phyloP scores from a whole-genome alignment of 2,797 vertebrate genomes.

The Aselliscus stoliczkanus region DNA sequence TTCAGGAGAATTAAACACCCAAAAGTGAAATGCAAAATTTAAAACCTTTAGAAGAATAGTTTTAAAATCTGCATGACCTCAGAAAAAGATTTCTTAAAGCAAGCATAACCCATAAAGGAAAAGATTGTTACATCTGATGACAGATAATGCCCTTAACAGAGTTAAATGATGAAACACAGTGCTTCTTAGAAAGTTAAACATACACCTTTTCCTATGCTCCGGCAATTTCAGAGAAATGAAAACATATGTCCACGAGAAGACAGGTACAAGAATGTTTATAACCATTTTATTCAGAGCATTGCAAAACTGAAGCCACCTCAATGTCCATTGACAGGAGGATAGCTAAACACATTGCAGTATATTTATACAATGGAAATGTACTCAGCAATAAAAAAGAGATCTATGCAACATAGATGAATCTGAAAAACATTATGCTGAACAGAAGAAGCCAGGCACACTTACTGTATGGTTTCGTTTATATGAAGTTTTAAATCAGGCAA shows the following conservation, averaged over 20 bases:
- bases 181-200: not conserved
- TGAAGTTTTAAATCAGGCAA: slow-evolving; percentile 1
- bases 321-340: not conserved
- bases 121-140: not conserved
- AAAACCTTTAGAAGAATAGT: not conserved
- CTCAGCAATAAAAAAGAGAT: not conserved
- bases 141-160: not conserved
- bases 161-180: not conserved
- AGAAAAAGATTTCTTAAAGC: slow-evolving; percentile 12
- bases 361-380: not conserved
- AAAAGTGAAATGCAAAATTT: not conserved
- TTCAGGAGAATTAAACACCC: not conserved
- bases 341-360: not conserved
- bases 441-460: not conserved
- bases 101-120: not conserved
- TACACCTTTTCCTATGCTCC: not conserved
- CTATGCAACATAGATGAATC: not conserved
- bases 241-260: not conserved
- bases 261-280: not conserved
- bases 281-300: not conserved
- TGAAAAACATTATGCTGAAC: not conserved
- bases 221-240: not conserved
- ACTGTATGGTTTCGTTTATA: not conserved
- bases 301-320: not conserved
- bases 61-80: not conserved